Base-by-base conservation (phyloP, 37 sponge, comb jelly and placozoan species). In the Eunapius fragilis region DNA sequence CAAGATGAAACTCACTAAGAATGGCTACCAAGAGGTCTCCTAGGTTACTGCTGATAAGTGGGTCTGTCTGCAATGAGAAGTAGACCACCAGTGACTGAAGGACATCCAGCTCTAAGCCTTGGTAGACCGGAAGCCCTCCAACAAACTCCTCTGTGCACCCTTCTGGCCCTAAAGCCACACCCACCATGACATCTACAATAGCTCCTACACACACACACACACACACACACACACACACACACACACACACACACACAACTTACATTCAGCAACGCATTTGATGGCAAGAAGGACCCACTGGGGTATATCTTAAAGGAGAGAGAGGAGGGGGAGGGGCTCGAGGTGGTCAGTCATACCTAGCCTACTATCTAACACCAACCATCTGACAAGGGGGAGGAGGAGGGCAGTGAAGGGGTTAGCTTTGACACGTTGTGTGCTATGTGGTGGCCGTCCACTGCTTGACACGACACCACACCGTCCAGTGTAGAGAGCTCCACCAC, bases 261-360 rank as follows among this genome's bases (percentile, higher is more conserved):
- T 74, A 92, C 93, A 92, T 82, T 92, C 86, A 17, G 89, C 35
- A 31, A 92, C 86, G 69, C 89, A 92, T 49, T 77, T 86, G 37
- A 88, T 67, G 32, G 89, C 85, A 79, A 88, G 81, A 17, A 72
- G 37, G 25, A 92, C 86, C 89, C 89, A 88, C 30, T 49, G 25
- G 28, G 93, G 89, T 2, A 86, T 50, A 19, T 37, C 33, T 81
- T 80, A 74, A 37, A 32, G 36, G 25, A 68, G 24, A 33, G 25
- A 4, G 30, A 30, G 31, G 13, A 12, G 73, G 22, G 30, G 73
- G 27, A 17, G 13, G 38, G 33, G 79, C 34, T 23, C 36, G 4
- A 31, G 81, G 36, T 45, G 47, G 9, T 45, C 47, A 45, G 47
- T 11, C 47, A n/a, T n/a, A n/a, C n/a, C n/a, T n/a, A n/a, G n/a